These are phyloP conservation scores for Glaucomys volans DNA, from an alignment of 2,113 vertebrate species.

Conservation along the genomic window DNA sequence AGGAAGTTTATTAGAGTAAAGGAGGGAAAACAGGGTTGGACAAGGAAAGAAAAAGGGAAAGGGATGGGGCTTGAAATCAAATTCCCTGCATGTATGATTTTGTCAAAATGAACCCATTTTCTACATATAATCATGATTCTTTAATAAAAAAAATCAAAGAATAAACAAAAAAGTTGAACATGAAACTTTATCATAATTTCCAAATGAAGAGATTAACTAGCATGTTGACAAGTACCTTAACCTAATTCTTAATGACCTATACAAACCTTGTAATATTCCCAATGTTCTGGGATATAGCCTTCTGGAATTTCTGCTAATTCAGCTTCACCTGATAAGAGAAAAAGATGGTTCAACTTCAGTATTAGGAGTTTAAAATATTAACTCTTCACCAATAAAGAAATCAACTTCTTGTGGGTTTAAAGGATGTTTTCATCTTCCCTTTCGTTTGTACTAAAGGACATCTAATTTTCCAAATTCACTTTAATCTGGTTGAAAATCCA, in stretches of 20 bases:
- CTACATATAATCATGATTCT: too few species aligned
- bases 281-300: conserved; percentile 94
- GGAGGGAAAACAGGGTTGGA: too few species aligned
- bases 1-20: too few species aligned
- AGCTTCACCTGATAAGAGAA: conserved; percentile 91
- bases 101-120: too few species aligned
- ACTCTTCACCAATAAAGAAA: conserved; percentile 48
- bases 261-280: conserved; percentile 96
- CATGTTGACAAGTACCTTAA: neutral
- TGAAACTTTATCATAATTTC: neutral
- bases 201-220: conserved; percentile 45
- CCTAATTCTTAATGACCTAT: neutral
- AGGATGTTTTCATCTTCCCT: neutral
- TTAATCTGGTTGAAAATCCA: neutral
- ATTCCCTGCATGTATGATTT: too few species aligned
- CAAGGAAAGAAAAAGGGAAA: too few species aligned
- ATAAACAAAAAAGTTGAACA: neutral
- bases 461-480: conserved; percentile 39
- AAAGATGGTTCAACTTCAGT: neutral
- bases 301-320: conserved; percentile 95
- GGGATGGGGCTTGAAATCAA: too few species aligned
- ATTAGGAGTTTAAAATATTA: neutral
- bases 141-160: too few species aligned
- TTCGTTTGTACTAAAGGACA: neutral
- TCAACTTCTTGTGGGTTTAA: conserved; percentile 21